Evolutionary conservation across 64 coral and sea anemone genomes (phyloP).

Genomic region (Platygyra sinensis): DNA sequence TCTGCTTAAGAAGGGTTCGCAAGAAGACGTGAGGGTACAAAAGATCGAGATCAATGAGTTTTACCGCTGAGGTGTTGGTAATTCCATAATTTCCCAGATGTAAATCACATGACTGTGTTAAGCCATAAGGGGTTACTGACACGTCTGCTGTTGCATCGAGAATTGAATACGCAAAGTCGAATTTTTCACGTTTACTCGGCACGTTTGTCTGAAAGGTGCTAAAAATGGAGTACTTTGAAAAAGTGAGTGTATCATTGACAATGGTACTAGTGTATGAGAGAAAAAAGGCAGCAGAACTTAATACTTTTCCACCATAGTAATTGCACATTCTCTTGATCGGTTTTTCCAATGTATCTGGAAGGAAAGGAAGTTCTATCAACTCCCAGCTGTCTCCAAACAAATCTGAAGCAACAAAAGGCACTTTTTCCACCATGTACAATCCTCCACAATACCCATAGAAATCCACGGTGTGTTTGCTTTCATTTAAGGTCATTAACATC

Average conservation of each 20-base stretch:
- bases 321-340: background rate
- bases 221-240: background rate
- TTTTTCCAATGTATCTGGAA: background rate
- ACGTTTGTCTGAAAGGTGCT: background rate
- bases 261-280: background rate
- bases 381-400: conserved; percentile 47
- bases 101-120: conserved; percentile 60
- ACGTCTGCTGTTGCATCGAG: background rate
- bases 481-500: conserved; percentile 59
- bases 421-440: conserved; percentile 71
- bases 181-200: background rate
- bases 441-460: conserved; percentile 84
- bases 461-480: conserved; percentile 63
- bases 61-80: conserved; percentile 36
- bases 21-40: conserved; percentile 36
- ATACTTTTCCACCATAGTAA: background rate
- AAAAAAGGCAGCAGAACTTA: background rate
- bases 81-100: conserved; percentile 86
- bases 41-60: conserved; percentile 73
- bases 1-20: conserved; percentile 2
- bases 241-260: background rate
- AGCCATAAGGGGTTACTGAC: background rate
- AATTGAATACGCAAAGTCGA: background rate
- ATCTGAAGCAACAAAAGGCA: conserved; percentile 41
- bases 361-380: conserved; percentile 28